A percentile compares a stretch with the other conserved stretches of the same genome.
phyloP scores from a whole-genome alignment of 2,888 invertebrate genomes.

The Aspidiotus rigidus region DNA sequence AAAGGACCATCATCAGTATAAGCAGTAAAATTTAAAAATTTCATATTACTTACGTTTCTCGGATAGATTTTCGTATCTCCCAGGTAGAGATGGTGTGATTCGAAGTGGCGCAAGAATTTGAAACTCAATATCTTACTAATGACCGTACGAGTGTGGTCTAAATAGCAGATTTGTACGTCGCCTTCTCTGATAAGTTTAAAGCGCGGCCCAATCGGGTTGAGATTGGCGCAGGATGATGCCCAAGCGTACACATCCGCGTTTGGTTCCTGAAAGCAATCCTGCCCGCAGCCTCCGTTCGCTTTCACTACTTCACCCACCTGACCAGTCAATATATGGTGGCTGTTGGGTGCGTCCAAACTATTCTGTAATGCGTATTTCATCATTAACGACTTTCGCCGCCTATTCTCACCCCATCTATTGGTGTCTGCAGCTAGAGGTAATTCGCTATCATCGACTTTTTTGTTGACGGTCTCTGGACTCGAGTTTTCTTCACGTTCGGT shows the following conservation, averaged over 20 bases:
- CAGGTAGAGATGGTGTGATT: slow-evolving; percentile 61
- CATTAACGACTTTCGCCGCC: slow-evolving; percentile 25
- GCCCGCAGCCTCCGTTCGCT: background rate
- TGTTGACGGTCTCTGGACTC: background rate
- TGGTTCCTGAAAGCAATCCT: background rate
- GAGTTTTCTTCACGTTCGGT: slow-evolving; percentile 4
- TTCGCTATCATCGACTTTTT: background rate
- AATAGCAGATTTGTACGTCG: slow-evolving; percentile 62
- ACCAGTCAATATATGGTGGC: slow-evolving; percentile 14
- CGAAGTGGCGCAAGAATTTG: slow-evolving; percentile 68
- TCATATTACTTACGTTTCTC: slow-evolving; percentile 54
- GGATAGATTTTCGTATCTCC: slow-evolving; percentile 60
- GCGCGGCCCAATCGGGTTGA: slow-evolving; percentile 24
- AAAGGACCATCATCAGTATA: too few relatives aligned
- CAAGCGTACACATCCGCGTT: slow-evolving; percentile 21
- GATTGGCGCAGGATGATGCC: slow-evolving; percentile 25
- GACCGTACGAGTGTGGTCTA: slow-evolving; percentile 66
- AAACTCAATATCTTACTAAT: slow-evolving; percentile 69
- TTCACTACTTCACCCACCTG: slow-evolving; percentile 9
- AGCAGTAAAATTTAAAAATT: slow-evolving; percentile 4
- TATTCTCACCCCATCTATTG: slow-evolving; percentile 24
- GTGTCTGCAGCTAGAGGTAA: background rate
- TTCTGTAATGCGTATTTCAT: slow-evolving; percentile 27
- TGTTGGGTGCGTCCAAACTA: slow-evolving; percentile 14
- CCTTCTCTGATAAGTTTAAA: slow-evolving; percentile 54